A percentile compares a stretch with the other conserved stretches of the same genome.
Evolutionary conservation across 2,888 invertebrate genomes (phyloP).

Genomic region (Xanthorhoe designata): DNA sequence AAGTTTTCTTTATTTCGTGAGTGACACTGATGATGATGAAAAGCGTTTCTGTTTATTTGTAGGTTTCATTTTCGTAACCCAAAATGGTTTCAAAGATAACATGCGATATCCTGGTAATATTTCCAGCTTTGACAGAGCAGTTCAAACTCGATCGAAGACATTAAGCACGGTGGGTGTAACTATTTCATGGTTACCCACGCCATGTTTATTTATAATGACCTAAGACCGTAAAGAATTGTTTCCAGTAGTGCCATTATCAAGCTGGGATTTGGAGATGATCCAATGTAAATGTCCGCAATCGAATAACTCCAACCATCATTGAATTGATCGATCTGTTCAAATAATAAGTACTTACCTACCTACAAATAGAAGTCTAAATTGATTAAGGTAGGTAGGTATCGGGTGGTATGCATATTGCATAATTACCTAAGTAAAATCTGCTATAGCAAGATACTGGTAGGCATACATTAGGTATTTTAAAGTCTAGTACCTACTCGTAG

Average conservation of each 20-base stretch:
- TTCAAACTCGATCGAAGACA: background rate
- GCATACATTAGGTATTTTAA: too few species aligned
- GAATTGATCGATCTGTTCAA: background rate
- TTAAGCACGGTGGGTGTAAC: background rate
- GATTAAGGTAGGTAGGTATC: too few species aligned
- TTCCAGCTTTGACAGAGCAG: background rate
- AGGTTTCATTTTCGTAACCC: background rate
- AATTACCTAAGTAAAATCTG: too few species aligned
- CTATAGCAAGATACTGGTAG: too few species aligned
- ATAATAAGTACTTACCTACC: too few species aligned
- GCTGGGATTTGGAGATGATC: conserved; percentile 7
- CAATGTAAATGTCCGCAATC: conserved; percentile 12
- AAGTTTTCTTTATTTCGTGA: background rate
- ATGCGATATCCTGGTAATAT: background rate
- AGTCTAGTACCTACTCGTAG: too few species aligned
- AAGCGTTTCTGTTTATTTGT: too few species aligned
- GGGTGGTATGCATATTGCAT: too few species aligned
- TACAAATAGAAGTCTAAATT: too few species aligned
- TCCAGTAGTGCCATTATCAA: background rate
- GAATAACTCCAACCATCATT: background rate
- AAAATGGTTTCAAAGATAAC: background rate
- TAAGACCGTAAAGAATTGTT: conserved; percentile 1
- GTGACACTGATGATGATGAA: background rate
- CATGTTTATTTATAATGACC: background rate
- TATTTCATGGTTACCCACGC: background rate